A percentile compares a stretch with the other conserved stretches of the same genome.
These are phyloP conservation scores for Anaspis maculata DNA, from an alignment of 2,888 invertebrate species.

Conservation along the genomic window DNA sequence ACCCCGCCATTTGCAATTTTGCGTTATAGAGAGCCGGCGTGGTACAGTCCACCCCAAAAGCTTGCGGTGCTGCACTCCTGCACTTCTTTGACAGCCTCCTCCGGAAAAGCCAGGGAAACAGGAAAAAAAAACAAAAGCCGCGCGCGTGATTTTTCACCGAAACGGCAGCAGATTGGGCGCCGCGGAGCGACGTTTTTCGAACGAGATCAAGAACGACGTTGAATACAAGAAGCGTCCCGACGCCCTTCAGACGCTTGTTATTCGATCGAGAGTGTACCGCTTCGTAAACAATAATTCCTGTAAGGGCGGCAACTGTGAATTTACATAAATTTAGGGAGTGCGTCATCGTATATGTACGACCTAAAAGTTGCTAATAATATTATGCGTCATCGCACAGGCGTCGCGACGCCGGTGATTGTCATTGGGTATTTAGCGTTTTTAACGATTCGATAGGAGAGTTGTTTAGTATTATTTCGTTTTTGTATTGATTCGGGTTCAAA, in stretches of 20 bases:
- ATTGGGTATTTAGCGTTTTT: too few species aligned
- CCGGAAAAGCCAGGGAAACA: slow-evolving; percentile 9
- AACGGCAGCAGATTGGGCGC: background rate
- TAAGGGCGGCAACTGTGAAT: slow-evolving; percentile 28
- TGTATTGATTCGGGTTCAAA: too few species aligned
- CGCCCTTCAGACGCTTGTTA: too few species aligned
- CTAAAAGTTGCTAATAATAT: slow-evolving; percentile 13
- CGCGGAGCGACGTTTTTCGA: too few species aligned
- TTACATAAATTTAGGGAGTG: slow-evolving; percentile 32
- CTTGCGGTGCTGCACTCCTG: slow-evolving; percentile 6
- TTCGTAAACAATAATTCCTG: slow-evolving; percentile 25
- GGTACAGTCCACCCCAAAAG: slow-evolving; percentile 30
- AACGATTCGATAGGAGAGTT: too few species aligned
- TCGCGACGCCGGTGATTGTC: slow-evolving; percentile 11
- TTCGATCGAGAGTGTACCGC: slow-evolving; percentile 26
- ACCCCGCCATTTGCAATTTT: slow-evolving; percentile 41
- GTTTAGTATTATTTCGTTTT: too few species aligned
- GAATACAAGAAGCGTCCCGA: too few species aligned
- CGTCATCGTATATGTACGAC: too few species aligned
- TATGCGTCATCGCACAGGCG: slow-evolving; percentile 16
- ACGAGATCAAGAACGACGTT: background rate
- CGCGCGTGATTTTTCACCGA: slow-evolving; percentile 2
- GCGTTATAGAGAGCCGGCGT: too few species aligned
- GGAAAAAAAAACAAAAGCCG: background rate
- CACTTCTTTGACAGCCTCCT: too few species aligned